These are phyloP conservation scores for Corvus cornix DNA, from an alignment of 2,113 vertebrate species.

Conservation along the genomic window DNA sequence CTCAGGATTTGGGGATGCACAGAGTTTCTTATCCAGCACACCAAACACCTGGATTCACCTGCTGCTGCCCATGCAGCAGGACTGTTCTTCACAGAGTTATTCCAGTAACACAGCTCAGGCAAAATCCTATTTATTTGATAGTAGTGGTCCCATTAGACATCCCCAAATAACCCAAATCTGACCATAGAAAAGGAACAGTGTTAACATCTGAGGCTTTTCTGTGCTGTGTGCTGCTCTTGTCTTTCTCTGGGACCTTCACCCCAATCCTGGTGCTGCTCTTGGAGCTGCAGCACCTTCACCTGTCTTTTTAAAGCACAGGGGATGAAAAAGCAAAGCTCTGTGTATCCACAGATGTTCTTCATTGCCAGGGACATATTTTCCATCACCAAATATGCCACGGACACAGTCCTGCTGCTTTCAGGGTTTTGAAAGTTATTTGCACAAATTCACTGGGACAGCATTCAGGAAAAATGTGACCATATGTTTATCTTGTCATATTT, in stretches of 20 bases:
- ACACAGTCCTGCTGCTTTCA: neutral
- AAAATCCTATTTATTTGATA: neutral
- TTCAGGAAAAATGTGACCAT: constrained; percentile 45
- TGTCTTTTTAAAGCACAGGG: neutral
- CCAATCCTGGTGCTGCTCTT: neutral
- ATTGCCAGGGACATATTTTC: constrained; percentile 18
- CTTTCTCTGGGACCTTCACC: neutral
- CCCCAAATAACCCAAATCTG: neutral
- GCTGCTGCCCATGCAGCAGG: neutral
- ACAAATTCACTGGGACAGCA: constrained; percentile 1
- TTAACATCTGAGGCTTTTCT: neutral
- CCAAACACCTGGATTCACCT: neutral
- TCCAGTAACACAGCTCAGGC: neutral
- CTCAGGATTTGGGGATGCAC: neutral
- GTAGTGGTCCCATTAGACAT: neutral
- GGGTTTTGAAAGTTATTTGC: constrained; percentile 24
- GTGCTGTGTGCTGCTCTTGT: neutral
- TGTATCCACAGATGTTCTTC: neutral
- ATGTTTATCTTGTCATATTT: constrained; percentile 48
- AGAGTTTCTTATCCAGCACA: neutral
- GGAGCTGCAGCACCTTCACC: neutral
- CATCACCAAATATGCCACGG: neutral
- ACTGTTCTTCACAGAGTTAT: neutral
- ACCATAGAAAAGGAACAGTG: neutral
- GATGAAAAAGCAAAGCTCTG: neutral